Base-by-base conservation (phyloP, 2,888 invertebrate genomes). In the Dendrolimus houi region DNA sequence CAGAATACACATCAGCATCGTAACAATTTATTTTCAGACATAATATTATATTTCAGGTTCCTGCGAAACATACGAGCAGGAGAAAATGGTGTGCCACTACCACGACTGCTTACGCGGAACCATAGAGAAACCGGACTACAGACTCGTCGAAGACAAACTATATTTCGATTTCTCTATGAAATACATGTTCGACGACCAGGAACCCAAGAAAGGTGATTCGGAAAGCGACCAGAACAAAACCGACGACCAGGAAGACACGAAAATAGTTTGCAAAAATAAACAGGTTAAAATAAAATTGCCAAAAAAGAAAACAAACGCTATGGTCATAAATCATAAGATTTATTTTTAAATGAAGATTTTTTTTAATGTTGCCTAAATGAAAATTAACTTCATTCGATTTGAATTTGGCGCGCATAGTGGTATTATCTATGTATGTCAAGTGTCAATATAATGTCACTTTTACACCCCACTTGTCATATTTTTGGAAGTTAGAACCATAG, bases 61-160 rank as follows among this genome's bases (percentile, higher is more conserved):
- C 1, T 91, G 93, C 57, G 94, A 94, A 74, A 93, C 93, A 0
- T 87, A 87, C 58, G 91, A 92, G 60, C 94, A 94, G 73, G 93
- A 93, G 64, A 90, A 91, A 60, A 87, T 89, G n/a, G 92, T 93
- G 0, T 83, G 87, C 54, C 81, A 84, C 60, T 94, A 93, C 74
- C 90, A 92, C 72, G 93, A 94, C 71, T 92, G 90, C 64, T 70
- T 93, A 9, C 77, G 92, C 55, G 91, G 89, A 1, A 89, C 88
- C 1, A 67, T 88, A 1, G 65, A 75, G 0, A 87, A 83, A 59
- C 83, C 86, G 0, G 89, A 91, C 67, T 91, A 91, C 62, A 70
- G 84, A 0, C 66, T 89, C 54, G 85, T 91, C 0, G 89, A 90
- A 57, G 84, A 91, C 64, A 91, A 90, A 56, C 60, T 74, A 0